Base-by-base conservation (phyloP, 2,888 invertebrate species). In the Parapristionchus giblindavisi region DNA sequence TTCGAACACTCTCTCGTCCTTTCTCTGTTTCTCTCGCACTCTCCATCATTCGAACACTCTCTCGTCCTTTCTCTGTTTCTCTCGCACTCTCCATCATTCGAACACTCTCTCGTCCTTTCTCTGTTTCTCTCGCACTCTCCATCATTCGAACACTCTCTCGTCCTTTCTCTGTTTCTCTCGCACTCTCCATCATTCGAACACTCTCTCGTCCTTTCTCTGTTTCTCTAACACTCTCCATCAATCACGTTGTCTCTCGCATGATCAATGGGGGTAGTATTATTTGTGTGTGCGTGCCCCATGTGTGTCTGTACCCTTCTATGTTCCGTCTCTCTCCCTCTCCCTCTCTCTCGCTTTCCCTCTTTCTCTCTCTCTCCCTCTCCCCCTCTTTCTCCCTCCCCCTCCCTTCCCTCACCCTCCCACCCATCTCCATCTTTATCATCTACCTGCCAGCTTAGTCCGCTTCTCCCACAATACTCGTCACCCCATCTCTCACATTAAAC, bases 71-170 rank as follows among this genome's bases (percentile, higher is more conserved):
- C 63, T 52, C 14, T 21, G 34, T 27, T 27, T 21, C 11, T 68
- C 68, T 29, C 51, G n/a, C 68, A 36, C 40, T 38, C 68, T n/a
- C n/a, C 68, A n/a, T 52, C 68, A 36, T 27, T 29, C 68, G 27
- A 11, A n/a, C 68, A 52, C 36, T 38, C 68, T 40, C 51, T 52
- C 68, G 40, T 65, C 43, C 52, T 40, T 27, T 68, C 68, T 48
- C 66, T 54, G 52, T 52, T 4, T 29, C 52, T 34, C 54, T 6
- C 52, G 21, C 40, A 36, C n/a, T n/a, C 36, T 36, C 68, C 36
- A 51, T 36, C 54, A 51, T 40, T 34, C 52, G 29, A 11, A 34
- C 68, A 38, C 52, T 29, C 34, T 17, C 32, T 51, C 66, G 17
- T 32, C 32, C 34, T n/a, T 38, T 66, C 27, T 38, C 65, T 27